These are phyloP conservation scores for Calypte anna DNA, from an alignment of 2,113 vertebrate genomes.

Conservation along the genomic window DNA sequence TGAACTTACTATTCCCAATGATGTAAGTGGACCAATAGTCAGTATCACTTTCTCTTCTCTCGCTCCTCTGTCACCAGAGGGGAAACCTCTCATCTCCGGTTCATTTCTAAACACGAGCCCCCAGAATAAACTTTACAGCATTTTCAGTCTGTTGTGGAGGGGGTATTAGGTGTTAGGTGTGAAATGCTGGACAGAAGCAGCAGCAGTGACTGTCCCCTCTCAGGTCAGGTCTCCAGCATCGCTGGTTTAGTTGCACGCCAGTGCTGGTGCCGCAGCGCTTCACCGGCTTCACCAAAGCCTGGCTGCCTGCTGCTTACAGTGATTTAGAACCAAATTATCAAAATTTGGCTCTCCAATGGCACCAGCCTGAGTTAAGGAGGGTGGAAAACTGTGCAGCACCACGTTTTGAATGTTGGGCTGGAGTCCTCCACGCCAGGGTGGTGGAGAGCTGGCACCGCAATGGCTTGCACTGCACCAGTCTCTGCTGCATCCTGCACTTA, in stretches of 20 bases:
- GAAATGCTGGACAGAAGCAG: background rate
- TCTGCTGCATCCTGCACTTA: background rate
- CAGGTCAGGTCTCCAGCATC: fast-evolving
- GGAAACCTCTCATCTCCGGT: background rate
- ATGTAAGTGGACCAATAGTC: slow-evolving; percentile 85
- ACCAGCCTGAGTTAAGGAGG: fast-evolving
- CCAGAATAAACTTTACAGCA: background rate
- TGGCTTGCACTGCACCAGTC: fast-evolving
- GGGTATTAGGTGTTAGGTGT: background rate
- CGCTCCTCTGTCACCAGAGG: background rate
- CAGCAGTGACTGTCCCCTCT: background rate
- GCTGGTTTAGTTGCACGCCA: background rate
- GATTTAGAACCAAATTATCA: background rate
- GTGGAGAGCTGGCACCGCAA: background rate
- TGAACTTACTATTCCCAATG: slow-evolving; percentile 94
- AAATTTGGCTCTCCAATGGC: background rate
- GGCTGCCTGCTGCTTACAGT: background rate
- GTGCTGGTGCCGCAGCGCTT: fast-evolving
- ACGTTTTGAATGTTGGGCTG: background rate
- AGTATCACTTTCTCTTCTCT: slow-evolving; percentile 47
- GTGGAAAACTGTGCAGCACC: fast-evolving
- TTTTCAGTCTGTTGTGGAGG: background rate
- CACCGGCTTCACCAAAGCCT: background rate
- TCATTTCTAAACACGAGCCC: background rate
- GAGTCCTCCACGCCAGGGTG: background rate